A percentile compares a stretch with the other conserved stretches of the same genome.
phyloP scores from a whole-genome alignment of 2,797 vertebrate species.

The Lepilemur septentrionalis region DNA sequence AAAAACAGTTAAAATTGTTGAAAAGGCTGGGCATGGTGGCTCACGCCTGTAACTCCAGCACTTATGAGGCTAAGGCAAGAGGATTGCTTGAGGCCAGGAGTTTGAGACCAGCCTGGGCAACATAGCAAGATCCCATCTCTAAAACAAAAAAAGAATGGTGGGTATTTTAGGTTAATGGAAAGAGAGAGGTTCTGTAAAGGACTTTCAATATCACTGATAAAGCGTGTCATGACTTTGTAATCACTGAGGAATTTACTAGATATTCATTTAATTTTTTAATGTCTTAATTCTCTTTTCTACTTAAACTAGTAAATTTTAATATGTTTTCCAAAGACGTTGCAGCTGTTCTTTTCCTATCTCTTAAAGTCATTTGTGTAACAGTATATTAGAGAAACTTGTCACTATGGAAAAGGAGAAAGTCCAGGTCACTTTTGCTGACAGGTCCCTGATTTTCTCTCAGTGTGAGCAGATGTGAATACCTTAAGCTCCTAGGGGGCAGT shows the following conservation, averaged over 20 bases:
- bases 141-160: neutral
- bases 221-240: neutral
- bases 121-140: neutral
- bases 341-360: conserved; percentile 67
- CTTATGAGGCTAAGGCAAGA: too few species aligned
- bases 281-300: conserved; percentile 41
- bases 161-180: neutral
- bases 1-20: too few species aligned
- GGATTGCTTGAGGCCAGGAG: too few species aligned
- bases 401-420: conserved; percentile 66
- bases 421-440: conserved; percentile 62
- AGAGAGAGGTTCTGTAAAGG: neutral
- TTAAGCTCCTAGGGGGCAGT: neutral
- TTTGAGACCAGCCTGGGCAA: neutral
- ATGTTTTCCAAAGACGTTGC: conserved; percentile 42
- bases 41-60: too few species aligned
- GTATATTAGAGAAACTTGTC: conserved; percentile 70
- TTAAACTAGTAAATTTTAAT: conserved; percentile 52
- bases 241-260: neutral
- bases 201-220: neutral
- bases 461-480: conserved; percentile 31
- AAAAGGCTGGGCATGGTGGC: too few species aligned
- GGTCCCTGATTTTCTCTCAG: conserved; percentile 15
- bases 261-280: neutral
- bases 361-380: conserved; percentile 52